Evolutionary conservation across 2,888 invertebrate genomes (phyloP), one percentile per base, ranked within the genome.

Genomic region (Antheraea assamensis): DNA sequence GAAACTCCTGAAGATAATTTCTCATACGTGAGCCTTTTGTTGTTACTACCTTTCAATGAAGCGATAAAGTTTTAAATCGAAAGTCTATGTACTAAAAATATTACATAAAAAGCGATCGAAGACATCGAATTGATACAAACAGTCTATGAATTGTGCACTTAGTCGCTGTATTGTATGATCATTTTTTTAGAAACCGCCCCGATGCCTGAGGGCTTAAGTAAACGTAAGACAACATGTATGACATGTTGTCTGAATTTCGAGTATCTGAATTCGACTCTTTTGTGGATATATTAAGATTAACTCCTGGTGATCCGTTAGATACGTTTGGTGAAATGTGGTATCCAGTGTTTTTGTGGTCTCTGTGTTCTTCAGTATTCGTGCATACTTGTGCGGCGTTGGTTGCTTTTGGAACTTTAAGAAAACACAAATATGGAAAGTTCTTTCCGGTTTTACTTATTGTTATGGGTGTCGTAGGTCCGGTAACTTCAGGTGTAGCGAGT

Each of bases 291-390:
- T 95, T 97, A 83, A 96, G 96, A 80, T 91, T 97, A 80, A 96
- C 96, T 77, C 95, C 96, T 76, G 95, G 95, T 79, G 96, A 96
- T 83, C 96, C 96, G 74, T 93, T 97, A 80, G 96, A 96, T 88
- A 96, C 96, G 76, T 96, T 97, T 95, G 95, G 96, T 95, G 98
- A 98, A 93, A 99, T 99, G 97, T 99, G 99, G 99, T 99, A 98
- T 91, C 98, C 98, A 88, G 97, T 99, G 88, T 99, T 99, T 94
- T 95, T 99, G 85, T 99, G 99, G 98, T 98, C 98, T 76, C 95
- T 99, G 85, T 98, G 98, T 90, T 99, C 99, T 21, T 99, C 99
- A 72, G 96, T 99, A 85, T 96, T 99, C 88, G 98, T 99, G 80
- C 99, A 99, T 91, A 97, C 97, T 73, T 97, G 98, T 88, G 99